Base-by-base conservation (phyloP, 2,797 vertebrate species). In the Falco biarmicus region DNA sequence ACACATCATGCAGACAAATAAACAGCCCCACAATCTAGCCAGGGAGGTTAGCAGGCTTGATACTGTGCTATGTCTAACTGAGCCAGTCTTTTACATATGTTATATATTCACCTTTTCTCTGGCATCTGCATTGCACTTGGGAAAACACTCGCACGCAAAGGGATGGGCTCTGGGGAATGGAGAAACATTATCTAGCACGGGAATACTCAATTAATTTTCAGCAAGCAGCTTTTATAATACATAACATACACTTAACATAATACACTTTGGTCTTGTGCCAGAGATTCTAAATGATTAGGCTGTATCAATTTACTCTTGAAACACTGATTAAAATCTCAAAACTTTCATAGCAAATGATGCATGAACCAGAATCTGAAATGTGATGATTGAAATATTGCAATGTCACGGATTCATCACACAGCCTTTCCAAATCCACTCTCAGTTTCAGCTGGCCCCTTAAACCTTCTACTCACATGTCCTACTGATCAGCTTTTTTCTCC, bases 271-370 rank as follows among this genome's bases (percentile, higher is more conserved):
- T 93, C 79, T 77, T 31, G 9, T 88, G 96, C 97, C 97, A 97
- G 91, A 96, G 97, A 97, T 97, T 94, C 89, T 87, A 79, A 97
- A 94, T 97, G 96, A 97, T 97, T 97, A 96, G 87, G 80, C 94
- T 95, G 87, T 97, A 97, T 97, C 97, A 97, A 97, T 97, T 97
- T 97, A 96, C 97, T 97, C 95, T 97, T 95, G 96, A 96, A 97
- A 96, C 92, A 96, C 89, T 96, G 97, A 97, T 97, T 97, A 97
- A 96, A 97, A 97, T 97, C 97, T 97, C 92, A 91, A 97, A 97
- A 97, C 97, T 96, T 97, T 93, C 94, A 95, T 91, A 94, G 96
- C 94, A 96, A 97, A 96, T 96, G 97, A 94, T 96, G 97, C 97
- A 97, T 97, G 97, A 97, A 97, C 87, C 96, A 97, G 96, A 97